A percentile compares a stretch with the other conserved stretches of the same genome.
phyloP scores from a whole-genome alignment of 2,888 invertebrate species.

The Tetragnatha montana region DNA sequence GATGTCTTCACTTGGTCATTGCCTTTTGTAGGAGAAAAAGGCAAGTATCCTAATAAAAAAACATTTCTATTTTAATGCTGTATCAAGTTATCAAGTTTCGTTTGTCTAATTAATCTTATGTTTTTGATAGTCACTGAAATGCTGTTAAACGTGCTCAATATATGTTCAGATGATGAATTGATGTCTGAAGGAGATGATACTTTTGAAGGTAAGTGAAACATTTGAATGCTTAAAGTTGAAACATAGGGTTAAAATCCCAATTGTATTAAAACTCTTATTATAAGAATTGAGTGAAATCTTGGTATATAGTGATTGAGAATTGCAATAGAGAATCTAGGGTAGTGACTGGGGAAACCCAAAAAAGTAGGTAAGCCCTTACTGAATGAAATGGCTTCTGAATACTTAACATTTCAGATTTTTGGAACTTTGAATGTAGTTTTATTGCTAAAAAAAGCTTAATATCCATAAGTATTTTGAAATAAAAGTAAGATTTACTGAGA shows the following conservation, averaged over 20 bases:
- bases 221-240: not conserved
- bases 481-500: not conserved
- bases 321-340: not conserved
- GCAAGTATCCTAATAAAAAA: constrained; percentile 24
- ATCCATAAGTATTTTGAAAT: not conserved
- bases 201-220: constrained; percentile 85
- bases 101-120: not conserved
- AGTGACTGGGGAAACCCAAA: no score
- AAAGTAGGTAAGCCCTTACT: no score
- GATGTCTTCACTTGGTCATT: constrained; percentile 99
- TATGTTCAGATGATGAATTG: constrained; percentile 99
- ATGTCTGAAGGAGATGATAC: constrained; percentile 97
- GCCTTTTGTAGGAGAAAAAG: constrained; percentile 98
- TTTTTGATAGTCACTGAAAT: constrained; percentile 91
- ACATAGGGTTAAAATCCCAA: not conserved
- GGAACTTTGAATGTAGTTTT: not conserved
- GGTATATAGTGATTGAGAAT: not conserved
- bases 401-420: no score
- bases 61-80: not conserved
- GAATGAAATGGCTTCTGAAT: no score
- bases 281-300: no score
- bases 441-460: not conserved
- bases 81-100: not conserved
- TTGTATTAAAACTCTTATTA: not conserved
- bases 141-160: constrained; percentile 99